A percentile compares a stretch with the other conserved stretches of the same genome.
Evolutionary conservation across 2,113 vertebrate genomes (phyloP).

Genomic region (Cebus imitator): DNA sequence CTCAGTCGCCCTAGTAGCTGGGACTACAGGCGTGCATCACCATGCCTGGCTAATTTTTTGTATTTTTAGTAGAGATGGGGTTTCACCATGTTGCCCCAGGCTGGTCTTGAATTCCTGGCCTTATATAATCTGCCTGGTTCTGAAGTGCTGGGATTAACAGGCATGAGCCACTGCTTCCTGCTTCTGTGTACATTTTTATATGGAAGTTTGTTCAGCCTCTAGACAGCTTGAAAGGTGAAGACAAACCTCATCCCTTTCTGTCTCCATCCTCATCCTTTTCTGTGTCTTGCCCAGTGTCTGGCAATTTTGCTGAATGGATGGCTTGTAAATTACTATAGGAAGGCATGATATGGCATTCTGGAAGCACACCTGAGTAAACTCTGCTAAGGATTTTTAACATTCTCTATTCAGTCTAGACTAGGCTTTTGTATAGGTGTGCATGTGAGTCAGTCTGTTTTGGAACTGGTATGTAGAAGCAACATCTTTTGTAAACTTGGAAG

Average conservation of each 20-base stretch:
- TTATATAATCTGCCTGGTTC: too few relatives aligned
- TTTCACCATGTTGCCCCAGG: too few relatives aligned
- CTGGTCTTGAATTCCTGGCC: too few relatives aligned
- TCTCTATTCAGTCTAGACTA: not conserved
- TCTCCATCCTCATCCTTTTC: too few relatives aligned
- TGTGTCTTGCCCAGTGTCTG: not conserved
- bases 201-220: not conserved
- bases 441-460: not conserved
- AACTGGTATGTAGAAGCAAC: not conserved
- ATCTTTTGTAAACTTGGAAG: not conserved
- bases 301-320: not conserved
- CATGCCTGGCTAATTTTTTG: too few relatives aligned
- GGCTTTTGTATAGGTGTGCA: not conserved
- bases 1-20: too few relatives aligned
- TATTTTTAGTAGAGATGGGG: too few relatives aligned
- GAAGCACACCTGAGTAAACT: not conserved
- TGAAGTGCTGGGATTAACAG: too few relatives aligned
- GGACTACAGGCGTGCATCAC: too few relatives aligned
- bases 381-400: not conserved
- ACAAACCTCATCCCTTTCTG: not conserved
- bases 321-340: not conserved
- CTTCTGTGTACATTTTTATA: not conserved
- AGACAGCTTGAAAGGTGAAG: not conserved
- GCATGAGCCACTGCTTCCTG: too few relatives aligned
- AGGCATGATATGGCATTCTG: not conserved